These are phyloP conservation scores for Tapera naevia DNA, from an alignment of 2,797 vertebrate genomes.

Conservation along the genomic window DNA sequence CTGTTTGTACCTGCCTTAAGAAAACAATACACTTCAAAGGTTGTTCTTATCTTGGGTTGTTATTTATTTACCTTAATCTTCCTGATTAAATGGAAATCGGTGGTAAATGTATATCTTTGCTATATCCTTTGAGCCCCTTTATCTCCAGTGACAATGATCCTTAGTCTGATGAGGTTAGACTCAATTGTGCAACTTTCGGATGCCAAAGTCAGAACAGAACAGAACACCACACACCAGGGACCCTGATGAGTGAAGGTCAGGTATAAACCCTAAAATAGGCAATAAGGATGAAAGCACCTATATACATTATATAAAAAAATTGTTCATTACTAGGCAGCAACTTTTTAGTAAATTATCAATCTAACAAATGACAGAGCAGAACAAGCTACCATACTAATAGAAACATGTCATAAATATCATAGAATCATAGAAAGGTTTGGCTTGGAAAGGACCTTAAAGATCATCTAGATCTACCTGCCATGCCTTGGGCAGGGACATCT, in stretches of 20 bases:
- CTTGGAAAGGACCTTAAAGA: too few relatives aligned
- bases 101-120: not conserved
- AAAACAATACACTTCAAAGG: not conserved
- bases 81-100: not conserved
- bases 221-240: not conserved
- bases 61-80: not conserved
- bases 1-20: not conserved
- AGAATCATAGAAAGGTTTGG: too few relatives aligned
- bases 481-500: too few relatives aligned
- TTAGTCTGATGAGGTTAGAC: not conserved
- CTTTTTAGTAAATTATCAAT: not conserved
- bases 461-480: too few relatives aligned
- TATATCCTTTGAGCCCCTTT: not conserved
- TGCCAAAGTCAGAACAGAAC: not conserved
- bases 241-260: not conserved
- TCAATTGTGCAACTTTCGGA: rapidly evolving
- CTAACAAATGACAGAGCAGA: not conserved
- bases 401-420: not conserved
- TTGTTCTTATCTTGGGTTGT: not conserved
- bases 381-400: not conserved
- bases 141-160: not conserved
- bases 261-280: not conserved
- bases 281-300: not conserved
- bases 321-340: slow-evolving; percentile 1
- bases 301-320: slow-evolving; percentile 4